Conservation (phyloP, 2,113 vertebrate species). For the Maccullochella peelii region DNA sequence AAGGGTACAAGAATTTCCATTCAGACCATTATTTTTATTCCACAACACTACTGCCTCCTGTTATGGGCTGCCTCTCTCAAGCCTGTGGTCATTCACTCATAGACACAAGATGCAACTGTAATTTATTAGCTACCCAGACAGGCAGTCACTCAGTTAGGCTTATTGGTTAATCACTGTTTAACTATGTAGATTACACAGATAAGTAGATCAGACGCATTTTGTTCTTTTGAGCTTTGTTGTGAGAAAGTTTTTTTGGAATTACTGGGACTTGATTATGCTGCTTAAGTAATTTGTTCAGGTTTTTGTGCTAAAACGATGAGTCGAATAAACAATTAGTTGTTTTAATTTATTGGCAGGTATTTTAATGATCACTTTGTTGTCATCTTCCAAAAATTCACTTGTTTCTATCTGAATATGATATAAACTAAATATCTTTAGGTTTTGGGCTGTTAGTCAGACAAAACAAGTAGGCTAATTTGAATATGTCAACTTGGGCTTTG, state of each 20-base stretch:
- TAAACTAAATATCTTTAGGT: not conserved
- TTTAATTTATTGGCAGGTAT: not conserved
- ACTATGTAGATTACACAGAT: not conserved
- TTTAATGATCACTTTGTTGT: not conserved
- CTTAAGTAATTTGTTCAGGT: not conserved
- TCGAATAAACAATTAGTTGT: not conserved
- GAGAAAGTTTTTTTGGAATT: not conserved
- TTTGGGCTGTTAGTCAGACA: not conserved
- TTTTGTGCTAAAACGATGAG: not conserved
- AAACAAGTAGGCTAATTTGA: not conserved
- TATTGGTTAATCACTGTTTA: not conserved
- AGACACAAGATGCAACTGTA: not conserved
- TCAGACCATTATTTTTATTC: not conserved
- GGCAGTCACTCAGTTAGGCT: not conserved
- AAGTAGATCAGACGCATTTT: not conserved
- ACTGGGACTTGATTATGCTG: not conserved
- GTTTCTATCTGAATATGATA: not conserved
- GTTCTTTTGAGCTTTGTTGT: not conserved
- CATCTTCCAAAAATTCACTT: not conserved
- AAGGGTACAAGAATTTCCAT: not conserved
- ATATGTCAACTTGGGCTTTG: not conserved
- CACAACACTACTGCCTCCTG: not conserved
- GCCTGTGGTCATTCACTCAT: not conserved
- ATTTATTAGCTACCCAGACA: not conserved
- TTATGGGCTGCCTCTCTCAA: not conserved